Conservation (phyloP, 2,113 vertebrate genomes). For the Ctenomys sociabilis region DNA sequence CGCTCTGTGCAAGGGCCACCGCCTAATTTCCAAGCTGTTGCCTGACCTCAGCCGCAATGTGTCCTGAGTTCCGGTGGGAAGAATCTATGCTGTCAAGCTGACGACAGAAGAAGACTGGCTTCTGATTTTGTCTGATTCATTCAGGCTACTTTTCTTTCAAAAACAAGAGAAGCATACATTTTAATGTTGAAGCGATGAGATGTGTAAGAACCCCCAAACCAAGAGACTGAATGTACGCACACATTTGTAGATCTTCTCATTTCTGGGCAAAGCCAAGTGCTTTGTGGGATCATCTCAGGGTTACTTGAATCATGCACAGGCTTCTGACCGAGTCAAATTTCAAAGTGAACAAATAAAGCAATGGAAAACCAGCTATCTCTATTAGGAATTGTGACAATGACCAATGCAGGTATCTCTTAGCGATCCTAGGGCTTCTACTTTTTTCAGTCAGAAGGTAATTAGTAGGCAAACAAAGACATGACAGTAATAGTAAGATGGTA, state of each 20-base stretch:
- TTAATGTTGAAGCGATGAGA: not conserved
- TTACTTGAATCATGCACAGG: not conserved
- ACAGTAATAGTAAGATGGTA: not conserved
- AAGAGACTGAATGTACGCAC: not conserved
- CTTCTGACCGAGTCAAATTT: not conserved
- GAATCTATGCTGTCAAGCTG: not conserved
- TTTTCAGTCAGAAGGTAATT: not conserved
- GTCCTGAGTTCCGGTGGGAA: not conserved
- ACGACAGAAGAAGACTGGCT: not conserved
- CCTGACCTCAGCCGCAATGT: not conserved
- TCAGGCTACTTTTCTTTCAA: not conserved
- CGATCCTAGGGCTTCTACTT: not conserved
- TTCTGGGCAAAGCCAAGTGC: not conserved
- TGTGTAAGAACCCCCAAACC: not conserved
- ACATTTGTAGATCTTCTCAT: not conserved
- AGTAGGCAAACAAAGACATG: constrained; percentile 20
- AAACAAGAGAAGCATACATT: not conserved
- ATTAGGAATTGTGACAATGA: not conserved
- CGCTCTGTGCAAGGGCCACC: not conserved
- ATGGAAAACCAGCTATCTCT: not conserved
- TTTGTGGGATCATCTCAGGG: not conserved
- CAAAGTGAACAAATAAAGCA: not conserved
- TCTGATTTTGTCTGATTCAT: not conserved
- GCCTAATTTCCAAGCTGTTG: not conserved
- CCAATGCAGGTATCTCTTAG: not conserved